Conservation (phyloP, 1,140 invertebrate genomes). For the Musca vetustissima region DNA sequence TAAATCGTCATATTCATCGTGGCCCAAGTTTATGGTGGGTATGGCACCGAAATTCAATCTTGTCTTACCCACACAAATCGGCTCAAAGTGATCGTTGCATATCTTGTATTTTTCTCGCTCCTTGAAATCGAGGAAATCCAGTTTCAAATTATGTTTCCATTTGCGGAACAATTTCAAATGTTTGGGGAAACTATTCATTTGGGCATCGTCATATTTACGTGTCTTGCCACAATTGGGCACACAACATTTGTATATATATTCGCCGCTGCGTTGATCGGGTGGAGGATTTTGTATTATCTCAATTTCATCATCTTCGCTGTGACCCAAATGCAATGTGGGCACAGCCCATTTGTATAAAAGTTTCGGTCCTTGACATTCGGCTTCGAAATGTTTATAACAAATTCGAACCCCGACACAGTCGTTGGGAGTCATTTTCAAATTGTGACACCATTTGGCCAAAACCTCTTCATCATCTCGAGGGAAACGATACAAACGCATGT, state of each 20-base stretch:
- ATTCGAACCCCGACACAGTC: conserved; percentile 48
- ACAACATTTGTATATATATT: conserved; percentile 47
- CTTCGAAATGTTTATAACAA: conserved; percentile 48
- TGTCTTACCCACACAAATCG: conserved; percentile 48
- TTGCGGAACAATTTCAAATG: conserved; percentile 38
- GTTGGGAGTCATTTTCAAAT: conserved; percentile 48
- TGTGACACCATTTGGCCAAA: conserved; percentile 52
- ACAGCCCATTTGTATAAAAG: conserved; percentile 48
- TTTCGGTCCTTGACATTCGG: conserved; percentile 45
- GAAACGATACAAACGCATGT: conserved; percentile 47
- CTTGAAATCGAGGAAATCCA: conserved; percentile 43
- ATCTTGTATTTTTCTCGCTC: conserved; percentile 51
- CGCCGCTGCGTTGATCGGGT: conserved; percentile 42
- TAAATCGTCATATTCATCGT: conserved; percentile 43
- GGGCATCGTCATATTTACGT: conserved; percentile 47
- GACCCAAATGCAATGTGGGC: conserved; percentile 41
- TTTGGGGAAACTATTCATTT: conserved; percentile 53
- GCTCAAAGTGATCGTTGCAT: conserved; percentile 49
- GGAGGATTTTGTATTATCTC: conserved; percentile 44
- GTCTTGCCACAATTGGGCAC: conserved; percentile 51
- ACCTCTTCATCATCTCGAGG: conserved; percentile 49
- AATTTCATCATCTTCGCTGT: conserved; percentile 39
- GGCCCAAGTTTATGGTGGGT: conserved; percentile 45
- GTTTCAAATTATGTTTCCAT: conserved; percentile 46
- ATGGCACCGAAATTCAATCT: conserved; percentile 44